Conservation (phyloP, 2,797 vertebrate genomes). For the Glyptemys insculpta region DNA sequence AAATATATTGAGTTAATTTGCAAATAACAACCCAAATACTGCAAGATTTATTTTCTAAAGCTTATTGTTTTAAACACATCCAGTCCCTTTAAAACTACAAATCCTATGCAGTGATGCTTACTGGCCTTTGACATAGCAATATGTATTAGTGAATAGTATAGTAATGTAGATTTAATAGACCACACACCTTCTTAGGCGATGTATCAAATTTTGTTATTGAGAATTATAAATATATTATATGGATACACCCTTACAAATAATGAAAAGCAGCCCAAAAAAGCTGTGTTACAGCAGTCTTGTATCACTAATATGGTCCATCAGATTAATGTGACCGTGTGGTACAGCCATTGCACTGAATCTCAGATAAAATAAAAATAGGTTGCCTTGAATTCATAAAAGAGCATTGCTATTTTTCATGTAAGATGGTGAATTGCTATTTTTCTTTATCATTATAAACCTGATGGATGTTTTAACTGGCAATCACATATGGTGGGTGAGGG, state of each 20-base stretch:
- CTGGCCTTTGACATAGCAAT: neutral
- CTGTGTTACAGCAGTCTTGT: neutral
- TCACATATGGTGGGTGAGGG: neutral
- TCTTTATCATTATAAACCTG: neutral
- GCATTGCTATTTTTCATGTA: neutral
- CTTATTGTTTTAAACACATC: neutral
- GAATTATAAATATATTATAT: neutral
- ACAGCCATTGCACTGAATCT: neutral
- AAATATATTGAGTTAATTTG: neutral
- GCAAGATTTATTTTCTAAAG: neutral
- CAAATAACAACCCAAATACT: neutral
- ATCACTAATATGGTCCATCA: neutral
- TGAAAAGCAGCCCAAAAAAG: neutral
- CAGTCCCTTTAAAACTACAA: neutral
- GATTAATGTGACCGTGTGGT: neutral
- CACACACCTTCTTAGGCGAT: neutral
- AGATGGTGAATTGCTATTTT: neutral
- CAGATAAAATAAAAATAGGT: neutral
- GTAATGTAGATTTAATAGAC: neutral
- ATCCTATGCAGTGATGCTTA: fast-evolving
- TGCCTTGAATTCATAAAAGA: neutral
- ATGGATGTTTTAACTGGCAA: neutral
- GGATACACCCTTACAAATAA: neutral
- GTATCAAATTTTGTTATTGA: neutral
- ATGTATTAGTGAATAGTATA: neutral